These are phyloP conservation scores for Dolichoris vasculosae DNA, from an alignment of 1,140 invertebrate species.

Conservation along the genomic window DNA sequence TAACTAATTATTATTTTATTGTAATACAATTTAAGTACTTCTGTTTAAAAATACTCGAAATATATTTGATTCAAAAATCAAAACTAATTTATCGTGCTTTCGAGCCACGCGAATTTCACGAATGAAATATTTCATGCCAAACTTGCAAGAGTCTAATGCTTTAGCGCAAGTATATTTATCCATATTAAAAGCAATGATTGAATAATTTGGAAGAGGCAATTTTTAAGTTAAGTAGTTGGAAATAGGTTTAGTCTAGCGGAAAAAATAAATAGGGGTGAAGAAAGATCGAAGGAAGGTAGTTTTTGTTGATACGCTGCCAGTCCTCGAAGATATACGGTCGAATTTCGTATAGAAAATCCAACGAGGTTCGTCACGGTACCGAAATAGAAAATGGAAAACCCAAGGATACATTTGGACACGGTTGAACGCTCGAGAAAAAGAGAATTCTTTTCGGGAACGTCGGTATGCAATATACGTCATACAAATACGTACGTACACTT, in stretches of 20 bases:
- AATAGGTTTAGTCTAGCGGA: not conserved
- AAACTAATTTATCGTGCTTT: not conserved
- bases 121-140: not conserved
- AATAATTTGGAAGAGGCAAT: not conserved
- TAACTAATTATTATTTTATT: not conserved
- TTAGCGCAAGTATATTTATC: not conserved
- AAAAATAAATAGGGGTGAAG: not conserved
- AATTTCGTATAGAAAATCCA: slow-evolving; percentile 17
- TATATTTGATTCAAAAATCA: no score
- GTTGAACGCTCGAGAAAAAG: slow-evolving; percentile 41
- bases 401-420: slow-evolving; percentile 47
- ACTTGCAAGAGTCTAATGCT: not conserved
- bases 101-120: not conserved
- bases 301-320: slow-evolving; percentile 65
- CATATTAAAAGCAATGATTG: not conserved
- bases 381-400: slow-evolving; percentile 57
- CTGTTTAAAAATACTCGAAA: not conserved
- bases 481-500: not conserved
- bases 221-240: not conserved
- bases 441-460: not conserved
- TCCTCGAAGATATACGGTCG: slow-evolving; percentile 47
- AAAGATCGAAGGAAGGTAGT: not conserved
- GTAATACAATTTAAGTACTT: not conserved
- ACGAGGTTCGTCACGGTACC: not conserved
- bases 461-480: not conserved